A percentile compares a stretch with the other conserved stretches of the same genome.
These are phyloP conservation scores for Drosophila suzukii DNA, from an alignment of 1,140 invertebrate genomes.

Conservation along the genomic window DNA sequence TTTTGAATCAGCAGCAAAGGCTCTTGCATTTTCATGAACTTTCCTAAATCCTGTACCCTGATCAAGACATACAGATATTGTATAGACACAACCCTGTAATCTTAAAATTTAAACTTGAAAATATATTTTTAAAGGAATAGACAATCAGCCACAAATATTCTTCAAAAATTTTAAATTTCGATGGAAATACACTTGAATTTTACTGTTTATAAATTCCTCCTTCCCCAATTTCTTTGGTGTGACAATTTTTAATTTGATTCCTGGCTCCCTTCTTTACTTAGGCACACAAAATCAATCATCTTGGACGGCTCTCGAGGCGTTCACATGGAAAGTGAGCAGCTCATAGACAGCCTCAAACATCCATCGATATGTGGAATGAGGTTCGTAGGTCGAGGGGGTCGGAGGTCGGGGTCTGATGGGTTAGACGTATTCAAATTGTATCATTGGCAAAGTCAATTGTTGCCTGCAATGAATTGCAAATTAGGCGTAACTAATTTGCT, in stretches of 20 bases:
- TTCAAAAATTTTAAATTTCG: neutral
- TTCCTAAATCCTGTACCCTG: no score
- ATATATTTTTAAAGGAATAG: neutral
- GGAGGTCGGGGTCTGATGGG: constrained; percentile 15
- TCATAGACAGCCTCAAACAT: constrained; percentile 21
- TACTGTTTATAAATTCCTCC: neutral
- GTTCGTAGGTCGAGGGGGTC: neutral
- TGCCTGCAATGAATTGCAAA: constrained; percentile 72
- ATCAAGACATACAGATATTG: no score
- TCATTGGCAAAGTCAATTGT: constrained; percentile 67
- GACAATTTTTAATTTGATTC: constrained; percentile 57
- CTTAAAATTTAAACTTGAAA: no score
- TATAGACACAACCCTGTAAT: no score
- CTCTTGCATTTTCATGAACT: no score
- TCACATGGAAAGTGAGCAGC: constrained; percentile 48
- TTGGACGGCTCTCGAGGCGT: constrained; percentile 41
- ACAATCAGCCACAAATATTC: neutral
- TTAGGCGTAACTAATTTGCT: constrained; percentile 79
- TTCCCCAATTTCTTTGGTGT: constrained; percentile 19
- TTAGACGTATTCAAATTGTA: constrained; percentile 59
- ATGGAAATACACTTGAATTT: constrained; percentile 4
- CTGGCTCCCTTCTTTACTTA: constrained; percentile 20
- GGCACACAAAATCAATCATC: constrained; percentile 44
- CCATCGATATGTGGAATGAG: constrained; percentile 14
- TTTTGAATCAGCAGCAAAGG: no score